phyloP scores from a whole-genome alignment of 2,113 vertebrate species.

The Kryptolebias marmoratus region DNA sequence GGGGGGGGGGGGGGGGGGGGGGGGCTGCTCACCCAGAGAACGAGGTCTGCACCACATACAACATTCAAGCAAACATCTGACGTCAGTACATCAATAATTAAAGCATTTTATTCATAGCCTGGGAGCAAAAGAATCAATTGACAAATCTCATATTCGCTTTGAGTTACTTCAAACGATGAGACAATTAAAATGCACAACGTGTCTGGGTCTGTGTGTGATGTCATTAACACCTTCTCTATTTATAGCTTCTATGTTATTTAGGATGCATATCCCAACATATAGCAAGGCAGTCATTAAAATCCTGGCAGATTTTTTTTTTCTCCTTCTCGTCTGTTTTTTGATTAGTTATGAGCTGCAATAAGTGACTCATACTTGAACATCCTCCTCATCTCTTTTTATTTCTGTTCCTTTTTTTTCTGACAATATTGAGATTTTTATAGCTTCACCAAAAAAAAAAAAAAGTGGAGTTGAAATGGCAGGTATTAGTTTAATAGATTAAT shows the following conservation, averaged over 20 bases:
- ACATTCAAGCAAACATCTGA: slow-evolving; percentile 83
- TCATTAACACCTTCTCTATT: slow-evolving; percentile 67
- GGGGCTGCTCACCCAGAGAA: slow-evolving; percentile 76
- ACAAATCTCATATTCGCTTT: slow-evolving; percentile 87
- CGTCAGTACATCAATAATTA: slow-evolving; percentile 86
- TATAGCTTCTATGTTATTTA: slow-evolving; percentile 62
- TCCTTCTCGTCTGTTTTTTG: slow-evolving; percentile 28
- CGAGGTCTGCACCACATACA: slow-evolving; percentile 83
- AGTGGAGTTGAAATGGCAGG: no score
- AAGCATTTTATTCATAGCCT: slow-evolving; percentile 86
- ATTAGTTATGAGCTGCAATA: slow-evolving; percentile 39
- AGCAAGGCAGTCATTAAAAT: slow-evolving; percentile 37
- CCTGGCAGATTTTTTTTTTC: slow-evolving; percentile 31
- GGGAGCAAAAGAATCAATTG: slow-evolving; percentile 83
- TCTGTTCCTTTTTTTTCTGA: slow-evolving; percentile 1
- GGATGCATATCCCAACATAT: slow-evolving; percentile 49
- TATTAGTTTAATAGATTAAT: background rate
- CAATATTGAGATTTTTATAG: slow-evolving; percentile 16
- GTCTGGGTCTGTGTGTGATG: slow-evolving; percentile 41
- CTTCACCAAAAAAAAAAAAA: slow-evolving; percentile 1
- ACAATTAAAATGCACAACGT: slow-evolving; percentile 78
- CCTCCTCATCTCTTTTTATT: slow-evolving; percentile 32
- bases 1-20: slow-evolving; percentile 49
- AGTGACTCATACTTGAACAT: slow-evolving; percentile 28
- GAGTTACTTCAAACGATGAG: slow-evolving; percentile 81